phyloP scores from a whole-genome alignment of 2,113 vertebrate species.

The Ptyas mucosa region DNA sequence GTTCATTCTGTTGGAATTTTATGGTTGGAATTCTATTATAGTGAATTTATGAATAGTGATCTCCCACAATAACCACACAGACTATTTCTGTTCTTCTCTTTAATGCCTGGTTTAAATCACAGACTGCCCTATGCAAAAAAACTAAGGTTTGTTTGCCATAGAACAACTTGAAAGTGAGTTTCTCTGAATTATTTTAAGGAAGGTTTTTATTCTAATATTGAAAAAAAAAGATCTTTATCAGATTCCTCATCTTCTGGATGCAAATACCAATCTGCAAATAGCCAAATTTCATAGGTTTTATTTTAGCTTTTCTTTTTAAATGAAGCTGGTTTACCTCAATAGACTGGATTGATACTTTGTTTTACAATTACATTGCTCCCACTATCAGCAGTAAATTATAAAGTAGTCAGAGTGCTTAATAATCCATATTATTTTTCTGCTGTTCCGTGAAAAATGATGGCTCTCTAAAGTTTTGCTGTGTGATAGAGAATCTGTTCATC shows the following conservation, averaged over 20 bases:
- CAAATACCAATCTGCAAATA: background rate
- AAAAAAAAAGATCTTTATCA: background rate
- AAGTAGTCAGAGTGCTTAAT: background rate
- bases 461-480: background rate
- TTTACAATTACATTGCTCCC: background rate
- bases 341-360: background rate
- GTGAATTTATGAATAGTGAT: background rate
- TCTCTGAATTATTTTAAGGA: background rate
- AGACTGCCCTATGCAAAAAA: background rate
- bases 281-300: background rate
- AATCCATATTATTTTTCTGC: background rate
- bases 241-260: background rate
- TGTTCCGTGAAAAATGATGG: background rate
- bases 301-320: background rate
- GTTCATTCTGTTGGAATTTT: background rate
- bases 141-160: background rate
- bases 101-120: background rate
- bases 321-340: background rate
- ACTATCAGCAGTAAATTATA: background rate
- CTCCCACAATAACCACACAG: background rate
- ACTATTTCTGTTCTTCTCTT: background rate
- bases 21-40: background rate
- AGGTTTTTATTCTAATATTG: background rate
- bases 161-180: background rate
- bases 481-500: background rate